A percentile compares a stretch with the other conserved stretches of the same genome.
These are phyloP conservation scores for Torymus texanus DNA, from an alignment of 2,888 invertebrate species.

Conservation along the genomic window DNA sequence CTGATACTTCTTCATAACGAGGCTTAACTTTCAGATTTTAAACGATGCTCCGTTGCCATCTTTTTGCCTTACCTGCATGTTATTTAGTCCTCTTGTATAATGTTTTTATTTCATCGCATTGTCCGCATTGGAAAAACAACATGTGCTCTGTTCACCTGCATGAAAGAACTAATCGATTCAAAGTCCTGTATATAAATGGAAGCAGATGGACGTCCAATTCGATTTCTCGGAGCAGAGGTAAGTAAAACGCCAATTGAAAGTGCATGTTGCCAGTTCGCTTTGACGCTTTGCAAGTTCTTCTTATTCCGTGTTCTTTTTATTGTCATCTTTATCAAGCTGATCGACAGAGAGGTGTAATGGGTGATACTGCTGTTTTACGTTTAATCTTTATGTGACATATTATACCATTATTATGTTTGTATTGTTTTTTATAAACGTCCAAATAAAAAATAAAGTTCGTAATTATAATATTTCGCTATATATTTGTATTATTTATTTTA, in stretches of 20 bases:
- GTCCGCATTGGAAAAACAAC: conserved; percentile 44
- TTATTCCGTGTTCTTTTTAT: conserved; percentile 18
- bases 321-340: conserved; percentile 10
- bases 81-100: conserved; percentile 37
- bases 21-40: conserved; percentile 12
- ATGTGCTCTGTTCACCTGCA: conserved; percentile 46
- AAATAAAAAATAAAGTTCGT: too few relatives aligned
- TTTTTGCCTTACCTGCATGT: conserved; percentile 49
- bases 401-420: too few relatives aligned
- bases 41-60: conserved; percentile 21
- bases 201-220: conserved; percentile 10
- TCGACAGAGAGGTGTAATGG: background rate
- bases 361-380: conserved; percentile 1
- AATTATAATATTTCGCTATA: too few relatives aligned
- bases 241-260: conserved; percentile 34
- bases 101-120: conserved; percentile 42
- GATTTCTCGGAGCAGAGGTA: conserved; percentile 22
- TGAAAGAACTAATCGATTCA: conserved; percentile 48
- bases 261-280: conserved; percentile 48
- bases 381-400: background rate
- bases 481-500: too few relatives aligned
- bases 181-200: conserved; percentile 26
- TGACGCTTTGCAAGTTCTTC: conserved; percentile 31
- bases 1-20: background rate
- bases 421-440: too few relatives aligned